Conservation (phyloP, 2,888 invertebrate genomes). For the Agriotes lineatus region DNA sequence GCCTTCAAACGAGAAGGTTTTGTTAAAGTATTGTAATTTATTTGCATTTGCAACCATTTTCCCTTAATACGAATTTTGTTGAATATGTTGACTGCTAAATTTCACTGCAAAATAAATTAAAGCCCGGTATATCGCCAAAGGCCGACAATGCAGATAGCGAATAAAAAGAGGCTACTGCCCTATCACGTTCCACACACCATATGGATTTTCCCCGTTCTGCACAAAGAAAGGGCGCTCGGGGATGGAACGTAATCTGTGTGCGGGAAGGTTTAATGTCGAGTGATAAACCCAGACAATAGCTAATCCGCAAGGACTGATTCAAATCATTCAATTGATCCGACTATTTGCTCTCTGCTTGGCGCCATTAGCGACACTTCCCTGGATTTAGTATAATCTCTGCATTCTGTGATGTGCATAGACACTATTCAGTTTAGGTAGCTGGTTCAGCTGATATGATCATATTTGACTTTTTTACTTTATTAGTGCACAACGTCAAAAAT, state of each 20-base stretch:
- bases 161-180: not conserved
- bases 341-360: slow-evolving; percentile 62
- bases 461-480: too few species aligned
- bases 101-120: too few species aligned
- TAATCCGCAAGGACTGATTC: slow-evolving; percentile 59
- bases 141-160: not conserved
- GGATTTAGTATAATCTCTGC: slow-evolving; percentile 41
- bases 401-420: not conserved
- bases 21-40: too few species aligned
- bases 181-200: slow-evolving; percentile 18
- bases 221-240: slow-evolving; percentile 34
- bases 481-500: too few species aligned
- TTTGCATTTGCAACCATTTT: too few species aligned
- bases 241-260: slow-evolving; percentile 50
- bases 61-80: too few species aligned
- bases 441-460: too few species aligned
- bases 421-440: too few species aligned
- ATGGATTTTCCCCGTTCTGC: slow-evolving; percentile 32
- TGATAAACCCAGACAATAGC: slow-evolving; percentile 56
- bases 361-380: slow-evolving; percentile 59
- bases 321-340: slow-evolving; percentile 56
- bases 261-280: slow-evolving; percentile 57
- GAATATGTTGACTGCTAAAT: too few species aligned
- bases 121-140: too few species aligned
- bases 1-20: too few species aligned